Percentiles rank a stretch among this genome's conserved stretches.
Conservation (phyloP, 2,888 invertebrate species). For the Mamestra brassicae region DNA sequence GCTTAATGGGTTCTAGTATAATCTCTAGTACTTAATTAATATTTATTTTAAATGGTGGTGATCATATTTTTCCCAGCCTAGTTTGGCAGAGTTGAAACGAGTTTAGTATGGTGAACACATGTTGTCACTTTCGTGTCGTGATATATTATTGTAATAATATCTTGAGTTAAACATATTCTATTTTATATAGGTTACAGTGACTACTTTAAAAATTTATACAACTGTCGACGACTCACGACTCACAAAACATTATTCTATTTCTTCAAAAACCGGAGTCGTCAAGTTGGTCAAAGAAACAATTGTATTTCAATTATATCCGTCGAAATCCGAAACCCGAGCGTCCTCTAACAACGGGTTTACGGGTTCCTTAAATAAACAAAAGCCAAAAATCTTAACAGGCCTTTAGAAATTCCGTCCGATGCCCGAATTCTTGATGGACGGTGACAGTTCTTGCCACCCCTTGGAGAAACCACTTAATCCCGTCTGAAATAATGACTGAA, state of each 20-base stretch:
- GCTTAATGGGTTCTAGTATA: constrained; percentile 47
- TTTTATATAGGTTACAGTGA: no score
- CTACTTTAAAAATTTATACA: no score
- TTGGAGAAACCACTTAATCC: constrained; percentile 73
- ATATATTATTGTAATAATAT: no score
- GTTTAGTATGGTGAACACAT: not conserved
- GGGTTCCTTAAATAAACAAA: constrained; percentile 60
- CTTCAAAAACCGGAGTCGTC: not conserved
- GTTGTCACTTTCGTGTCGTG: not conserved
- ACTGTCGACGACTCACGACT: no score
- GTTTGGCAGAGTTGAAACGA: not conserved
- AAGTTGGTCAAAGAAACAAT: constrained; percentile 24
- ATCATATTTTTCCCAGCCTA: constrained; percentile 27
- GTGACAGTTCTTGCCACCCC: constrained; percentile 67
- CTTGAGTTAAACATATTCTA: no score
- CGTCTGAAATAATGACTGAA: constrained; percentile 71
- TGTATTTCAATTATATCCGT: constrained; percentile 36
- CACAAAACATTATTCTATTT: no score
- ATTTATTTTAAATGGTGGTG: constrained; percentile 24
- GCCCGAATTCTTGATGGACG: constrained; percentile 65
- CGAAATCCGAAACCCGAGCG: constrained; percentile 43
- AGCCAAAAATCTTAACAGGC: constrained; percentile 59
- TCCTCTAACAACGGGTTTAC: constrained; percentile 35
- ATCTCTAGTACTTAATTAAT: constrained; percentile 31
- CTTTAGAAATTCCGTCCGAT: constrained; percentile 55